Conservation (phyloP, 2,113 vertebrate species). For the Hypocryptadius cinnamomeus region DNA sequence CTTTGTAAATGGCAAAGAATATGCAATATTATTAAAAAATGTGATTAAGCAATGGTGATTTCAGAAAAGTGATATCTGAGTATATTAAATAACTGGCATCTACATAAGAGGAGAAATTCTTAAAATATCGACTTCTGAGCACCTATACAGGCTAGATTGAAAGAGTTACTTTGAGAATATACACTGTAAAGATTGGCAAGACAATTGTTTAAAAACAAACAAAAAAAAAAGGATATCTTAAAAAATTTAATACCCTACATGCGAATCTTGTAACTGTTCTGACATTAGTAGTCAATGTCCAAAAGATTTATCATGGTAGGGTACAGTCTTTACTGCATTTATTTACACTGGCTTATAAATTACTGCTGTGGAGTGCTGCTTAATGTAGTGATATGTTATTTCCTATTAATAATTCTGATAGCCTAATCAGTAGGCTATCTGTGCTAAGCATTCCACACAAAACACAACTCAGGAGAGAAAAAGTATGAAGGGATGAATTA, state of each 20-base stretch:
- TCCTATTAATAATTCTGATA: neutral
- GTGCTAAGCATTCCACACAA: neutral
- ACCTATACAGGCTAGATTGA: neutral
- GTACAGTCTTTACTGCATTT: neutral
- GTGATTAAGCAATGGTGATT: neutral
- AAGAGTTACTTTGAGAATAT: neutral
- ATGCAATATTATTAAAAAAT: neutral
- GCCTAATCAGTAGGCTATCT: neutral
- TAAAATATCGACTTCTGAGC: neutral
- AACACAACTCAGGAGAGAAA: neutral
- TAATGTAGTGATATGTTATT: neutral
- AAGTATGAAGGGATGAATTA: neutral
- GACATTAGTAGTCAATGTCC: neutral
- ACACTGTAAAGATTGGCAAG: neutral
- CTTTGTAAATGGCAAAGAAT: neutral
- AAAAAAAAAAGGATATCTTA: neutral
- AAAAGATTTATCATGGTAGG: neutral
- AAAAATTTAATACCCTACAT: neutral
- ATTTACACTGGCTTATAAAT: neutral
- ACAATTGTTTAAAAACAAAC: neutral
- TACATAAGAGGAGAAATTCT: neutral
- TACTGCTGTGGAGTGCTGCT: neutral
- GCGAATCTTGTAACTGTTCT: neutral
- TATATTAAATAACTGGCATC: neutral
- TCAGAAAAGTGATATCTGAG: neutral